Base-by-base conservation (phyloP, 2,113 vertebrate genomes). In the Zingel zingel region DNA sequence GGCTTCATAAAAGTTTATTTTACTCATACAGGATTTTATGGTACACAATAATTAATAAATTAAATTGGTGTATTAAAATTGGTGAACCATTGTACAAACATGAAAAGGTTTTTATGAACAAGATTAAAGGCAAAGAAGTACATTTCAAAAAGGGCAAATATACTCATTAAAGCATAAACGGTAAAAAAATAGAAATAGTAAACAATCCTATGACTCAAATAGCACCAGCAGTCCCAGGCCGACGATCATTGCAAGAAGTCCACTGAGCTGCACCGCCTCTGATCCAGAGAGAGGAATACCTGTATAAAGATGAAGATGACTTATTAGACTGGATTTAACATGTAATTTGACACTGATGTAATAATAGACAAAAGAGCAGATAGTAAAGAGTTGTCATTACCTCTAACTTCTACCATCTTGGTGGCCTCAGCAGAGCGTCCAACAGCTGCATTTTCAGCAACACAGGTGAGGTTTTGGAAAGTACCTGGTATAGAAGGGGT, bases 401-500 rank as follows among this genome's bases (percentile, higher is more conserved):
- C 91, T 88, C 58, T 61, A 54, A 92, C 91, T 69, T 84, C 79
- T 4, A 94, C 89, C 63, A 11, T 78, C 39, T 86, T 89, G 13
- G 89, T 86, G 74, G 75, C 75, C 51, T 90, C 56, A 13, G 81
- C 86, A 11, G 81, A 84, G 36, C 56, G 65, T 67, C 64, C 70
- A 45, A 39, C 74, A 7, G 64, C 78, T 57, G 6, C 10, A 48
- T 92, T 93, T 65, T 91, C 62, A 19, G 72, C 85, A 25, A 93
- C 19, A 18, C 91, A 94, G 47, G 83, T 92, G 33, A 93, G 83
- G 63, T 80, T 86, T 48, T 91, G 90, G 39, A 83, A 83, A 6
- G 68, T 69, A 11, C 91, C 77, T 0, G 90, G 39, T 27, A n/a
- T 69, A 13, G 69, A 80, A 2, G 88, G 86, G 2, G 58, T 89